Conservation (phyloP, 92 coral and sea anemone species). For the Hydrozoanthus gracilis region DNA sequence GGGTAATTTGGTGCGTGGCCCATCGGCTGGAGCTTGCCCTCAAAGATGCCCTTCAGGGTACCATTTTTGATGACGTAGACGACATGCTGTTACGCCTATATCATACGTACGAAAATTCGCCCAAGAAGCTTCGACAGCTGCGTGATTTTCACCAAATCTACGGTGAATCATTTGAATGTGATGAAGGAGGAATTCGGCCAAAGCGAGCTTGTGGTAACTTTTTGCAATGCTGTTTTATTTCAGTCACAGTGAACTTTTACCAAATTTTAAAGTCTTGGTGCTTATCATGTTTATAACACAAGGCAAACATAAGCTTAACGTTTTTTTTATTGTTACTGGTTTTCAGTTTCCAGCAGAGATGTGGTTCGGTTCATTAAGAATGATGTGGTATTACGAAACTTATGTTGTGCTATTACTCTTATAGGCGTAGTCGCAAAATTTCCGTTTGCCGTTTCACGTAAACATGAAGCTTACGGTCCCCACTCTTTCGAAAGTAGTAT, state of each 20-base stretch:
- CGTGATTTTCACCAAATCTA: constrained; percentile 68
- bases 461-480: too few relatives aligned
- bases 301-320: constrained; percentile 19
- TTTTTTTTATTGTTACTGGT: too few relatives aligned
- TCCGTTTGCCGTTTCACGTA: too few relatives aligned
- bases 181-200: constrained; percentile 74
- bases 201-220: constrained; percentile 76
- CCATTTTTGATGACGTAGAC: constrained; percentile 71
- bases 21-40: constrained; percentile 78
- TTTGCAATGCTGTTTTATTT: constrained; percentile 25
- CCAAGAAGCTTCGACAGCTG: constrained; percentile 83
- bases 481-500: too few relatives aligned
- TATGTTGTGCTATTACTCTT: too few relatives aligned
- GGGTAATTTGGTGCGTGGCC: constrained; percentile 84
- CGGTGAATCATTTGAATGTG: constrained; percentile 76
- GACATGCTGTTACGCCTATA: constrained; percentile 73
- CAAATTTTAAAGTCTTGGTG: constrained; percentile 10
- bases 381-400: too few relatives aligned
- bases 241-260: constrained; percentile 8
- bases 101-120: constrained; percentile 77
- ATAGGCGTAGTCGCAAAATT: too few relatives aligned
- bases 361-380: too few relatives aligned
- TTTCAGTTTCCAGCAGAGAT: too few relatives aligned
- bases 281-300: too few relatives aligned
- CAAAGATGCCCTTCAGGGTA: constrained; percentile 71